These are phyloP conservation scores for Doryteuthis pealeii DNA, from an alignment of 1,140 invertebrate genomes.

Conservation along the genomic window DNA sequence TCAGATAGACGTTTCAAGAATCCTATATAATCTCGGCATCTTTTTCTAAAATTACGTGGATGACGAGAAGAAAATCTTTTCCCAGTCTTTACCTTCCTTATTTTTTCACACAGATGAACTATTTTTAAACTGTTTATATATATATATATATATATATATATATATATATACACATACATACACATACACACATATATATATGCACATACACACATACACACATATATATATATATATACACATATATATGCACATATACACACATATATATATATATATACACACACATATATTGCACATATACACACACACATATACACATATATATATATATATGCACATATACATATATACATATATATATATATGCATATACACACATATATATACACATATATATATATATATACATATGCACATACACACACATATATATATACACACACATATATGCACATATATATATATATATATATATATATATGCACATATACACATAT, in stretches of 20 bases:
- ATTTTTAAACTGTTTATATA: too few species aligned
- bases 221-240: neutral
- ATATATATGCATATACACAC: neutral
- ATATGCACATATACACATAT: neutral
- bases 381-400: neutral
- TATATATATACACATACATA: too few species aligned
- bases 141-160: too few species aligned
- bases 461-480: conserved; percentile 8
- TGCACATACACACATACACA: neutral
- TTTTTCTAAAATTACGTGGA: too few species aligned
- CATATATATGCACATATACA: neutral
- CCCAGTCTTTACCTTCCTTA: too few species aligned
- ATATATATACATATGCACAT: neutral
- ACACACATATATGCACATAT: neutral
- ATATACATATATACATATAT: neutral
- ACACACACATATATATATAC: neutral
- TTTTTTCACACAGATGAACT: too few species aligned
- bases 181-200: neutral
- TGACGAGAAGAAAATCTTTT: too few species aligned
- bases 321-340: neutral
- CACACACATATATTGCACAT: too few species aligned
- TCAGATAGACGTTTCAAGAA: too few species aligned
- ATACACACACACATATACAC: neutral
- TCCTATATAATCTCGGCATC: too few species aligned
- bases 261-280: neutral